Conservation (phyloP, 1,140 invertebrate species). For the Ostrea edulis region DNA sequence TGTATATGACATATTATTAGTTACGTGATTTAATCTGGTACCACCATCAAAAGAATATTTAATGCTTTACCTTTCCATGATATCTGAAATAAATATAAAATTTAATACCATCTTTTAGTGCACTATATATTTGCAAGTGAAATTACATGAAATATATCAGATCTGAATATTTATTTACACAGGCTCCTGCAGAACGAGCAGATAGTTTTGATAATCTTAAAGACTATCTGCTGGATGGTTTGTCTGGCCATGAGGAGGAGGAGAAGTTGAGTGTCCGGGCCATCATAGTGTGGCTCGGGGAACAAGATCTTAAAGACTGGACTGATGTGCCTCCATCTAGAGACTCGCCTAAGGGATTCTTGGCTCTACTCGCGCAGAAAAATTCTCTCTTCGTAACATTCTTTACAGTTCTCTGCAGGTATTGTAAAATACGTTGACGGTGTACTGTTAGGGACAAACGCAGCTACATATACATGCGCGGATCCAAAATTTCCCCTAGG, state of each 20-base stretch:
- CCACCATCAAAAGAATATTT: no score
- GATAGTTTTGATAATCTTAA: conserved; percentile 30
- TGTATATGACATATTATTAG: no score
- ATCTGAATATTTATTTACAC: background rate
- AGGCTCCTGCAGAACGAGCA: background rate
- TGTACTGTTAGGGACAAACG: no score
- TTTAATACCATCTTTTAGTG: no score
- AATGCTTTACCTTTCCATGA: no score
- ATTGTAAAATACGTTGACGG: background rate
- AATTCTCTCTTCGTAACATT: conserved; percentile 55
- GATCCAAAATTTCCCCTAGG: no score
- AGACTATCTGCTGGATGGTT: conserved; percentile 15
- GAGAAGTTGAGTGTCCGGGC: conserved; percentile 47
- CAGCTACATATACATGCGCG: no score
- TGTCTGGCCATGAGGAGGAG: background rate
- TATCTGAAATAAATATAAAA: no score
- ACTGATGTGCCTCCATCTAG: conserved; percentile 1
- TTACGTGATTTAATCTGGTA: no score
- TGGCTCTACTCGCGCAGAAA: conserved; percentile 48
- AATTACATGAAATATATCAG: no score
- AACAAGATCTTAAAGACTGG: conserved; percentile 47
- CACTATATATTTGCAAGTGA: background rate
- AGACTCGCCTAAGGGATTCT: conserved; percentile 56
- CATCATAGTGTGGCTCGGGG: conserved; percentile 54
- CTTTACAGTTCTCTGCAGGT: conserved; percentile 61